phyloP scores from a whole-genome alignment of 2,797 vertebrate species.

The Lateolabrax maculatus region DNA sequence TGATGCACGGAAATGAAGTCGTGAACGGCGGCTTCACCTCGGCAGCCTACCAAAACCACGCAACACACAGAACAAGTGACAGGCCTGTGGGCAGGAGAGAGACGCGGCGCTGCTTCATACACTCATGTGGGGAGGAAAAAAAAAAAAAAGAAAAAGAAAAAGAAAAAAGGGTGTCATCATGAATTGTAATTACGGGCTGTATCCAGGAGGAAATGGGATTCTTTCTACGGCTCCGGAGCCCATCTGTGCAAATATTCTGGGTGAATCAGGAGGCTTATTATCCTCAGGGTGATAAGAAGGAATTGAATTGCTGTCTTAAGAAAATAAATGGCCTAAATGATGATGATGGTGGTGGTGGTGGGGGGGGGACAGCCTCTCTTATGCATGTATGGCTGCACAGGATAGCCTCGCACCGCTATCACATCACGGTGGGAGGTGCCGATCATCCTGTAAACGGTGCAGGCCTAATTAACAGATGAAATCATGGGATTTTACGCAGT shows the following conservation, averaged over 20 bases:
- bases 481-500: constrained; percentile 3
- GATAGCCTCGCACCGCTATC: constrained; percentile 57
- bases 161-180: constrained; percentile 73
- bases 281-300: constrained; percentile 8
- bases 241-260: constrained; percentile 13
- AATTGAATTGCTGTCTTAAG: constrained; percentile 7
- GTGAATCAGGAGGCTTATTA: constrained; percentile 10
- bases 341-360: too few species aligned
- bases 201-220: constrained; percentile 53
- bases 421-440: constrained; percentile 77
- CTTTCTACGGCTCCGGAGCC: constrained; percentile 17
- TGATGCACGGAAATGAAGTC: constrained; percentile 72
- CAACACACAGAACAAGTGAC: constrained; percentile 30
- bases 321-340: constrained; percentile 29
- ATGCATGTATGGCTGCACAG: constrained; percentile 31
- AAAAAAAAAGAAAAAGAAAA: too few species aligned
- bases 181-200: constrained; percentile 69
- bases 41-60: constrained; percentile 26
- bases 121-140: constrained; percentile 24
- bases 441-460: constrained; percentile 67
- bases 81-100: constrained; percentile 26
- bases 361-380: constrained; percentile 9
- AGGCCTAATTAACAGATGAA: constrained; percentile 70
- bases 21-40: constrained; percentile 39
- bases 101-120: constrained; percentile 55